These are phyloP conservation scores for Aspidiotus rigidus DNA, from an alignment of 2,888 invertebrate genomes.

Conservation along the genomic window DNA sequence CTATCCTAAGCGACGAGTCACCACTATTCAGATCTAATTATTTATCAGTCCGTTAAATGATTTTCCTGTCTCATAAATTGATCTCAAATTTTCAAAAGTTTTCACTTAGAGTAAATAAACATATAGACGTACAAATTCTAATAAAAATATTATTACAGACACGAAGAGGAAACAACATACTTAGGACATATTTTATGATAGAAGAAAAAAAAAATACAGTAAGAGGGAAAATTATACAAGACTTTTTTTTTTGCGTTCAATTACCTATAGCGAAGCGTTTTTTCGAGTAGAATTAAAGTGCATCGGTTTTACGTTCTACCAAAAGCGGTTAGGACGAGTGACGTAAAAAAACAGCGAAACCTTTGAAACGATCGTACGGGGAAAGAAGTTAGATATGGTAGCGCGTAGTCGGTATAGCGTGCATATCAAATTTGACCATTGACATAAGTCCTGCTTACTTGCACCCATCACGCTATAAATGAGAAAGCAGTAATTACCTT, in stretches of 20 bases:
- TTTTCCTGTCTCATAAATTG: no score
- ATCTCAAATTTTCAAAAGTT: no score
- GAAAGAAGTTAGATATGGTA: no score
- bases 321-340: neutral
- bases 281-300: neutral
- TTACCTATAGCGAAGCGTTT: neutral
- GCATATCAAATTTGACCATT: conserved; percentile 30
- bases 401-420: conserved; percentile 7
- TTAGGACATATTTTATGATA: neutral
- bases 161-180: neutral
- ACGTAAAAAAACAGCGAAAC: neutral
- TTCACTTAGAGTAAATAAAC: no score
- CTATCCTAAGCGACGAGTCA: no score
- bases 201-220: neutral
- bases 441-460: conserved; percentile 12
- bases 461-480: conserved; percentile 12
- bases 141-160: neutral
- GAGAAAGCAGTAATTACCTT: conserved; percentile 24
- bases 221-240: neutral
- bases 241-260: neutral
- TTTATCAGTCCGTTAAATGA: no score
- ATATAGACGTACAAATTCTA: neutral
- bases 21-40: no score
- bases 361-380: no score
- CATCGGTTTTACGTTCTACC: neutral